Base-by-base conservation (phyloP, 92 coral and sea anemone genomes). In the Siderastrea siderea region DNA sequence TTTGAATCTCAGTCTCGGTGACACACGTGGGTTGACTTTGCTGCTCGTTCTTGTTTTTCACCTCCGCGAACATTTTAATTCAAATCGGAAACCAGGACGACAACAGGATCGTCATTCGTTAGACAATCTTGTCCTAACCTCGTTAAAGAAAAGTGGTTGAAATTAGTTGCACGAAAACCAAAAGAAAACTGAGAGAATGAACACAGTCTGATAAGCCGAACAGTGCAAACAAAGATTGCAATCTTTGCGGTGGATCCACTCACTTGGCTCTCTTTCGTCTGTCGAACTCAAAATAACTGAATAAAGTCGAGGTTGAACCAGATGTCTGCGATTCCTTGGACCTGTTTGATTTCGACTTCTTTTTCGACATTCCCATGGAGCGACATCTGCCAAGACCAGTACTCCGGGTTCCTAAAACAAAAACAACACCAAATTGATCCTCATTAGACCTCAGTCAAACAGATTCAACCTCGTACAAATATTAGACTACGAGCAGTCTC, bases 331-430 rank as follows among this genome's bases (percentile, higher is more conserved):
- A 69, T 2, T 67, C 43, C 57, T 70, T 78, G n/a, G 47, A 55
- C 13, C 48, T 26, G 54, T 57, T 52, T 47, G 91, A 78, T 46
- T 81, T 87, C 8, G 84, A 50, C 71, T 79, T 87, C 68, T 75
- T 85, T 72, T 82, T 93, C 12, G 95, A 77, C 61, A 94, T 77
- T 50, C 98, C 98, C 52, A 94, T 75, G 17, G 94, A 58, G 43
- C 92, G 92, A 72, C 98, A 94, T 80, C 98, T 93, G 65, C 95
- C 88, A 38, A 94, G 86, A 60, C 94, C 98, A 14, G 90, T 61
- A 9, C 71, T 84, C 26, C 87, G 76, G 1, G 15, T 52, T 44
- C 87, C 87, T 84, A 2, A 4, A 63, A 19, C 12, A 6, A 44
- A 7, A 69, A 10, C 7, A 70, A 69, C 45, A 47, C 38, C 4